A percentile compares a stretch with the other conserved stretches of the same genome.
Evolutionary conservation across 2,797 vertebrate species (phyloP).

Genomic region (Antennarius maculatus): DNA sequence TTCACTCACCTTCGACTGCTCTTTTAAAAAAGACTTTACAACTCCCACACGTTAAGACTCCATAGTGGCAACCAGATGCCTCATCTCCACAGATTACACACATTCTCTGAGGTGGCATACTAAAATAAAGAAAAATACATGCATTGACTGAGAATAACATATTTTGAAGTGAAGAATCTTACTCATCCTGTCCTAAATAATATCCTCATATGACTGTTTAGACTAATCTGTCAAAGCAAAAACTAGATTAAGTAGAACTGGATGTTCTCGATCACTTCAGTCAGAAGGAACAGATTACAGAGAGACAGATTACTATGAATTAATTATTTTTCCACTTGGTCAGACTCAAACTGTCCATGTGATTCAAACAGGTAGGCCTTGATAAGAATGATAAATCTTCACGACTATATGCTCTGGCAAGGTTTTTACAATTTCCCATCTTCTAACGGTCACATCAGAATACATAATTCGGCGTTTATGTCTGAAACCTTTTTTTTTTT

Average conservation of each 20-base stretch:
- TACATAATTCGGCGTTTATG: too few relatives aligned
- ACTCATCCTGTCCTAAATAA: neutral
- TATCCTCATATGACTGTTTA: neutral
- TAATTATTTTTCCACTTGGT: neutral
- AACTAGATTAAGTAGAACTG: neutral
- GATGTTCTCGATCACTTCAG: neutral
- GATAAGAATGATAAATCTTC: too few relatives aligned
- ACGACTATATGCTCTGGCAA: too few relatives aligned
- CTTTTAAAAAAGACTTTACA: conserved; percentile 99
- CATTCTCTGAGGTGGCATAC: conserved; percentile 88
- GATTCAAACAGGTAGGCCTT: neutral
- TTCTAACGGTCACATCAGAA: neutral
- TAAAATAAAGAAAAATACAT: conserved; percentile 25
- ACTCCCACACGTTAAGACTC: conserved; percentile 96
- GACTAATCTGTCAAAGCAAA: neutral
- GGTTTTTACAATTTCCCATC: too few relatives aligned
- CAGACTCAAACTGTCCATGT: neutral
- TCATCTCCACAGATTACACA: conserved; percentile 97
- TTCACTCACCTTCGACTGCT: conserved; percentile 93
- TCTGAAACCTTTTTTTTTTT: too few relatives aligned
- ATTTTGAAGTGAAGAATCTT: too few relatives aligned
- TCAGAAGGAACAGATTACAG: neutral
- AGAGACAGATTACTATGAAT: neutral
- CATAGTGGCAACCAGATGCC: conserved; percentile 97
- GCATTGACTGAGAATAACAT: neutral